Evolutionary conservation across 2,797 vertebrate species (phyloP).

Genomic region (Chelidonichthys spinosus): DNA sequence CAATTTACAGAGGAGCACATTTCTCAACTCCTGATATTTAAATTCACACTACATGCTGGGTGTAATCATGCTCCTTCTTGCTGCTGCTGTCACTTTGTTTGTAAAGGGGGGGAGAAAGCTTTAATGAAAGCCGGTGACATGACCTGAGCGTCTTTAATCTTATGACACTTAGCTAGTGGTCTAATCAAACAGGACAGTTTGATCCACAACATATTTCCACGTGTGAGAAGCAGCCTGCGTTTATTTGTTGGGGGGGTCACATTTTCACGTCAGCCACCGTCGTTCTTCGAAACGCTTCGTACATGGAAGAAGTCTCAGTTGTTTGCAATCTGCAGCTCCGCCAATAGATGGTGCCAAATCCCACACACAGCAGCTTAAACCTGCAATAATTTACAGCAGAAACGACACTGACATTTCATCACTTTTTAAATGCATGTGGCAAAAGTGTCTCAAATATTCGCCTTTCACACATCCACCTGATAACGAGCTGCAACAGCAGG

Average conservation of each 20-base stretch:
- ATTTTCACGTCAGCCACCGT: no score
- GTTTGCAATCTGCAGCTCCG: no score
- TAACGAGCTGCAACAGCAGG: not conserved
- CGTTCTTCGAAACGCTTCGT: no score
- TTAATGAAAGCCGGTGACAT: constrained; percentile 2
- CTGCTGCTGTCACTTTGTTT: no score
- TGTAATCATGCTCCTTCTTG: no score
- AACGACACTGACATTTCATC: not conserved
- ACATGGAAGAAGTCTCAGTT: no score
- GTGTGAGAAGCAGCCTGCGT: not conserved
- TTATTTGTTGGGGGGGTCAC: not conserved
- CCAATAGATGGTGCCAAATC: no score
- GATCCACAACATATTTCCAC: not conserved
- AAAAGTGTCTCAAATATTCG: not conserved
- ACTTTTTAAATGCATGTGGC: not conserved
- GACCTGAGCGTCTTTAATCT: constrained; percentile 2
- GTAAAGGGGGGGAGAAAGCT: not conserved
- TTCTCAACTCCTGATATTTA: not conserved
- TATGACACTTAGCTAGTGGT: not conserved
- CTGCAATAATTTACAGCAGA: not conserved
- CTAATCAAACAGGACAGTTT: constrained; percentile 3
- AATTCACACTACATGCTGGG: not conserved
- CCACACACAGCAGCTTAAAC: not conserved
- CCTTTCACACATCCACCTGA: not conserved
- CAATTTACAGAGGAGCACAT: not conserved